These are phyloP conservation scores for Cosmia pyralina DNA, from an alignment of 2,888 invertebrate genomes.

Conservation along the genomic window DNA sequence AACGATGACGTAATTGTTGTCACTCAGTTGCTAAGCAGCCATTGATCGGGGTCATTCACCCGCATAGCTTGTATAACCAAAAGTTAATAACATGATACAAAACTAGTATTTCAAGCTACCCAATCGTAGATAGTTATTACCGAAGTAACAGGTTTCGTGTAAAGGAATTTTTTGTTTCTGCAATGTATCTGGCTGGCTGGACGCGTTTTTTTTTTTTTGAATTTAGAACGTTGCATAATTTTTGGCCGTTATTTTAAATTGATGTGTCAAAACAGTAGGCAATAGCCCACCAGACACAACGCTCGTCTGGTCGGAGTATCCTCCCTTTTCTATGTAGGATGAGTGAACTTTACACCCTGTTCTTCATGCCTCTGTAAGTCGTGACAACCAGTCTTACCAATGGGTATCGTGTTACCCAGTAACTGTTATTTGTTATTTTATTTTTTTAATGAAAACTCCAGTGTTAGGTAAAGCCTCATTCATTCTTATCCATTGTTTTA, in stretches of 20 bases:
- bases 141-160: constrained; percentile 32
- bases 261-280: neutral
- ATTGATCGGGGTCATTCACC: constrained; percentile 64
- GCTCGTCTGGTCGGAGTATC: too few species aligned
- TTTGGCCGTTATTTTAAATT: neutral
- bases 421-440: too few species aligned
- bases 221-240: constrained; percentile 20
- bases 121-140: constrained; percentile 18
- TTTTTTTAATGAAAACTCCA: too few species aligned
- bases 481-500: too few species aligned
- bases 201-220: neutral
- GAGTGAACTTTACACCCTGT: too few species aligned
- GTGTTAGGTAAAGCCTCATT: too few species aligned
- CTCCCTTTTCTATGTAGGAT: too few species aligned
- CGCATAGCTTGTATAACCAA: constrained; percentile 26
- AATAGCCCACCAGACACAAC: too few species aligned
- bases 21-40: constrained; percentile 66
- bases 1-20: constrained; percentile 65
- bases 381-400: too few species aligned
- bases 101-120: constrained; percentile 20
- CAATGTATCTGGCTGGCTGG: constrained; percentile 14
- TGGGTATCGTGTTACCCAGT: too few species aligned
- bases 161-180: constrained; percentile 19
- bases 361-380: too few species aligned
- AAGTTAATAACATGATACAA: constrained; percentile 23